phyloP scores from a whole-genome alignment of 2,888 invertebrate genomes.

The Linyphia triangularis region DNA sequence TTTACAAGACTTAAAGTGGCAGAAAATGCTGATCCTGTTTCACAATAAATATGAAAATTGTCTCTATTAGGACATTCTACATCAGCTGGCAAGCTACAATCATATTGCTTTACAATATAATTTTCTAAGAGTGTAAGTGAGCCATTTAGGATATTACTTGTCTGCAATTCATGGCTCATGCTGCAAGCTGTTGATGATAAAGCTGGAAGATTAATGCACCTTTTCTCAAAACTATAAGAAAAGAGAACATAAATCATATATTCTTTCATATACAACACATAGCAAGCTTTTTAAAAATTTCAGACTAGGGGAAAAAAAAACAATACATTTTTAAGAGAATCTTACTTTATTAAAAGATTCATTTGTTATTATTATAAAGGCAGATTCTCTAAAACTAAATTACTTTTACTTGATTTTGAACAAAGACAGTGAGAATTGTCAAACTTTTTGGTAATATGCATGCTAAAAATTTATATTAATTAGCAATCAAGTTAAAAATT shows the following conservation, averaged over 20 bases:
- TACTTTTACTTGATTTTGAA: no score
- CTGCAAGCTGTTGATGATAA: neutral
- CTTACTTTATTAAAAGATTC: no score
- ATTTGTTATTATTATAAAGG: no score
- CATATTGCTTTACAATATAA: neutral
- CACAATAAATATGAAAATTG: conserved; percentile 60
- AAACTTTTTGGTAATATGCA: no score
- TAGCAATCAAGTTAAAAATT: no score
- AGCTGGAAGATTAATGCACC: conserved; percentile 12
- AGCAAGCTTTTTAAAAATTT: neutral
- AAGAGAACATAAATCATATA: neutral
- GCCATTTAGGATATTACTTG: neutral
- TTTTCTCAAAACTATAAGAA: neutral
- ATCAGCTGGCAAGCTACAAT: conserved; percentile 16
- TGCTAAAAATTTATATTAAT: no score
- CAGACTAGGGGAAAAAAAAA: neutral
- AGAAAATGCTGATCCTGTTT: conserved; percentile 80
- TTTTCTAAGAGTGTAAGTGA: neutral
- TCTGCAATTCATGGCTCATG: neutral
- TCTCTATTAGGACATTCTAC: neutral
- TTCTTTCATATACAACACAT: neutral
- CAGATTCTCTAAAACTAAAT: no score
- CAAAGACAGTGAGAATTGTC: no score
- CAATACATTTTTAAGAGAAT: neutral
- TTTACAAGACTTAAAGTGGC: conserved; percentile 82